A percentile compares a stretch with the other conserved stretches of the same genome.
These are phyloP conservation scores for Drosophila prolongata DNA, from an alignment of 2,888 invertebrate genomes.

Conservation along the genomic window DNA sequence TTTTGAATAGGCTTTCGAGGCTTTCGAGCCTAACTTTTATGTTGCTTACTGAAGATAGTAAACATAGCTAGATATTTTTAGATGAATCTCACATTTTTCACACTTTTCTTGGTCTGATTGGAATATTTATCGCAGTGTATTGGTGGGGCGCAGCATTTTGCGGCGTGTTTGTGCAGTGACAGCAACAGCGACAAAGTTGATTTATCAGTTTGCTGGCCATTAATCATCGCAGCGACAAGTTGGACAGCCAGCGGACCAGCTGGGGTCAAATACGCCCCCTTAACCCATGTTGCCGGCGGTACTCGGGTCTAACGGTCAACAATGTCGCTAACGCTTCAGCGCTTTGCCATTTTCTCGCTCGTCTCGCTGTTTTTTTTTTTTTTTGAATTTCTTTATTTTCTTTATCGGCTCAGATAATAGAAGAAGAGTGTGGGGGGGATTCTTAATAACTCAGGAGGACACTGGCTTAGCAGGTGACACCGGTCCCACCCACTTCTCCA, in stretches of 20 bases:
- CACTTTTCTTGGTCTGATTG: background rate
- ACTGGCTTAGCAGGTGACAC: conserved; percentile 35
- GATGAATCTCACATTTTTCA: no score
- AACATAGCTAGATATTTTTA: no score
- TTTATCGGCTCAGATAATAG: conserved; percentile 25
- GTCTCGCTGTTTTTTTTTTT: conserved; percentile 1
- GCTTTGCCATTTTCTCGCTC: conserved; percentile 55
- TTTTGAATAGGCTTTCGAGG: no score
- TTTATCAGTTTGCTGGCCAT: conserved; percentile 81
- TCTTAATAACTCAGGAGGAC: conserved; percentile 40
- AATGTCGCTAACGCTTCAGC: conserved; percentile 77
- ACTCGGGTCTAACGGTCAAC: conserved; percentile 49
- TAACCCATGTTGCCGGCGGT: conserved; percentile 4
- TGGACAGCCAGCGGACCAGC: conserved; percentile 79
- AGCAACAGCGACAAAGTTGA: conserved; percentile 81
- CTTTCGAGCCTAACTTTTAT: no score
- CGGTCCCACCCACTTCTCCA: background rate
- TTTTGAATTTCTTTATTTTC: conserved; percentile 1
- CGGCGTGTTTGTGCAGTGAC: conserved; percentile 76
- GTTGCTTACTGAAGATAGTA: no score
- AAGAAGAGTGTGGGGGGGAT: conserved; percentile 2
- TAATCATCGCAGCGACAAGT: conserved; percentile 82
- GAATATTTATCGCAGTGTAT: conserved; percentile 7
- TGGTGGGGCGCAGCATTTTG: conserved; percentile 66
- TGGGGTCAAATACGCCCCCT: conserved; percentile 65